These are phyloP conservation scores for Eublepharis macularius DNA, from an alignment of 2,113 vertebrate species.

Conservation along the genomic window DNA sequence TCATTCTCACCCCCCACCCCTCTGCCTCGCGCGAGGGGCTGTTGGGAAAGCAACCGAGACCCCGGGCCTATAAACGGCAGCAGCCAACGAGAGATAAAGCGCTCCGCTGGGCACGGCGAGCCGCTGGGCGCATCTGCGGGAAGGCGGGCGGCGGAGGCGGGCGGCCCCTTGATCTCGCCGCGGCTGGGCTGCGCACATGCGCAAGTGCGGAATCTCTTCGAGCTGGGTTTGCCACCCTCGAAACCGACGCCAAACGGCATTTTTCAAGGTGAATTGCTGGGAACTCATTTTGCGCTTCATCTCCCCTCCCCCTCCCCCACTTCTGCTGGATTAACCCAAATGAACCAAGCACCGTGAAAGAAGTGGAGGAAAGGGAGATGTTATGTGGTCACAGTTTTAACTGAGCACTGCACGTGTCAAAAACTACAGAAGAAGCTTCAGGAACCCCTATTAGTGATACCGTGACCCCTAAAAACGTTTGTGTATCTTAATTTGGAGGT, in stretches of 20 bases:
- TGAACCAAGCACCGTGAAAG: neutral
- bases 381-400: too few relatives aligned
- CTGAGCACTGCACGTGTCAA: neutral
- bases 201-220: neutral
- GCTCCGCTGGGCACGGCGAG: slow-evolving; percentile 14
- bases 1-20: slow-evolving; percentile 49
- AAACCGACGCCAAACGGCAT: neutral
- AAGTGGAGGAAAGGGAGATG: neutral
- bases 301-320: neutral
- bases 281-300: too few relatives aligned
- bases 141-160: slow-evolving; percentile 1
- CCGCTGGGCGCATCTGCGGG: neutral
- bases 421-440: neutral
- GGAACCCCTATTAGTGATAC: neutral
- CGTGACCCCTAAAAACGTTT: neutral
- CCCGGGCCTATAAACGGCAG: slow-evolving; percentile 53
- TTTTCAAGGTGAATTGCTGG: neutral
- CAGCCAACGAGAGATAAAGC: slow-evolving; percentile 45
- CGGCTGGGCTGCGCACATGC: neutral
- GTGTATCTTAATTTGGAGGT: neutral
- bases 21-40: slow-evolving; percentile 48
- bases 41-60: slow-evolving; percentile 58
- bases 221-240: neutral
- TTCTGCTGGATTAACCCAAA: neutral
- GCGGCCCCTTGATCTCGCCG: neutral